Evolutionary conservation across 2,797 vertebrate genomes (phyloP).

Genomic region (Nannoperca australis): DNA sequence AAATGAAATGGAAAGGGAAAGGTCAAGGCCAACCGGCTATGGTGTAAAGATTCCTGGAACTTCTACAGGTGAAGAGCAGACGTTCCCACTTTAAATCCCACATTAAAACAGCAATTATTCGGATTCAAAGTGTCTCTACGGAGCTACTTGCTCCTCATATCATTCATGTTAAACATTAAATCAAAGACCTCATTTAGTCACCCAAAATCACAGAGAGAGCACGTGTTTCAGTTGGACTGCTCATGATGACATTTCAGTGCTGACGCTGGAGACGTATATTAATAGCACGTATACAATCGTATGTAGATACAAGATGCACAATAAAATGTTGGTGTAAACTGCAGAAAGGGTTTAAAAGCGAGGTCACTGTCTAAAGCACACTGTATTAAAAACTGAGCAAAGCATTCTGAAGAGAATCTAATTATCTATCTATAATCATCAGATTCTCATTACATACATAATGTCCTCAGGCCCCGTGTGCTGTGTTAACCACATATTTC

Average conservation of each 20-base stretch:
- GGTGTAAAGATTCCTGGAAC: neutral
- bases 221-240: conserved; percentile 1
- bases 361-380: neutral
- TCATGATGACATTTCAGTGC: conserved; percentile 1
- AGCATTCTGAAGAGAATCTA: conserved; percentile 21
- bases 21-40: conserved; percentile 13
- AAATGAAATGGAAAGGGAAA: conserved; percentile 11
- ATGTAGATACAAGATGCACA: neutral
- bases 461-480: conserved; percentile 24
- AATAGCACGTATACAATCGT: conserved; percentile 14
- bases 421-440: conserved; percentile 48
- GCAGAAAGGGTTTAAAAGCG: conserved; percentile 7
- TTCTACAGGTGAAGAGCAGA: neutral
- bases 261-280: conserved; percentile 11
- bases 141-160: neutral
- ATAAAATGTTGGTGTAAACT: conserved; percentile 17
- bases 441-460: conserved; percentile 38
- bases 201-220: too few species aligned
- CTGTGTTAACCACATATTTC: conserved; percentile 41
- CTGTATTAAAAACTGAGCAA: conserved; percentile 14
- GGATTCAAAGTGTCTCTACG: conserved; percentile 9
- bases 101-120: conserved; percentile 18
- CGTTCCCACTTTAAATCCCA: neutral
- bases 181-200: neutral
- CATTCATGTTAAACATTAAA: neutral